Evolutionary conservation across 2,888 invertebrate genomes (phyloP), one percentile per base, ranked within the genome.

Genomic region (Eupithecia exiguata): DNA sequence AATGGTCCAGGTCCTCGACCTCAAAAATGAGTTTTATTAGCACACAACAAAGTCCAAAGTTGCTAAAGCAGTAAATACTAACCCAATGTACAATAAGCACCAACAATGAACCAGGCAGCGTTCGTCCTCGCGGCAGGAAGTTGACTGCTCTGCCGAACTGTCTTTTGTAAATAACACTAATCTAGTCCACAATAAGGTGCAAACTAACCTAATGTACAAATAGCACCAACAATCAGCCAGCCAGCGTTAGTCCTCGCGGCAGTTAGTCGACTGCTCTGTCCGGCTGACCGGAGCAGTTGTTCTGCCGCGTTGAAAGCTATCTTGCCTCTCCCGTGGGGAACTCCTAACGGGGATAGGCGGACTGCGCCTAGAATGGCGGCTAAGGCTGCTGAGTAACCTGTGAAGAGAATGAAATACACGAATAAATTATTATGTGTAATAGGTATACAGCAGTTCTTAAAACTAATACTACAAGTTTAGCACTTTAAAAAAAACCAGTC

Each of bases 301-400:
- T 99, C 99, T 0, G 99, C 99, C 9, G 98, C 98, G 87, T 98
- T 98, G 91, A 99, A 99, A 53, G 99, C 98, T 77, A 99, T 97
- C 95, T 99, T 99, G 78, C 99, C 99, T 84, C 99, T 98, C 40
- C 98, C 98, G 90, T 99, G 99, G 0, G 99, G 99, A 61, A 99
- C 97, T 25, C 99, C 99, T 18, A 99, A 94, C 0, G 98, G 98
- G 3, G 98, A 99, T 69, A 97, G 95, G 66, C 97, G 96, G 0
- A 98, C 98, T 71, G 99, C 98, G 30, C 99, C 99, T 68, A 99
- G 93, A 76, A 99, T 97, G 0, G 99, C 98, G 40, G 99, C 98
- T 78, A 99, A 92, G 0, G 99, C 99, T 84, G 97, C 97, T 84
- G 99, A 98, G 87, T 99, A 99, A 9, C 99, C 98, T 93, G 82